Evolutionary conservation across 2,113 vertebrate species (phyloP), one percentile per base, ranked within the genome.

Genomic region (Erythrocercus mccallii): DNA sequence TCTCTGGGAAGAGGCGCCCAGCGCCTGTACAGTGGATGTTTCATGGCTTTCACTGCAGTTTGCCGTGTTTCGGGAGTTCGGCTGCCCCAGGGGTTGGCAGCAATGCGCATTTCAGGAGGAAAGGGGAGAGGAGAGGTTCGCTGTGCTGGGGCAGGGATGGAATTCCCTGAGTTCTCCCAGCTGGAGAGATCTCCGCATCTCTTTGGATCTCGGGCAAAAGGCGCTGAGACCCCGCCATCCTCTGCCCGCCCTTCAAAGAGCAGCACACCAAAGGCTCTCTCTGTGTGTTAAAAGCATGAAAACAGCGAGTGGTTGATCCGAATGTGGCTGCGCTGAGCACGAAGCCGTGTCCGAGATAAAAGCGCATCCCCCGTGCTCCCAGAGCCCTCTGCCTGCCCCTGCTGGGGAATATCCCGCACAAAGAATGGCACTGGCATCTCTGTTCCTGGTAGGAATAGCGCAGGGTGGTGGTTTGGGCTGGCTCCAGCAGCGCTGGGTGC

Each of bases 1-100:
- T 85, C 30, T 10, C 33, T 9, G 51, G 61, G 56, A 48, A n/a
- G 3, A 5, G 12, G 35, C 22, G 5, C 24, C 69, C 4, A 13
- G 0, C 7, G 5, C 15, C 45, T 25, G 10, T 21, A 1, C 2
- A 40, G 25, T 3, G 40, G 58, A 2, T 20, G 4, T 30, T 35
- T 3, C 7, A 0, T 10, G 87, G 30, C 1, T 58, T 17, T 53
- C 24, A 5, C 61, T 31, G 47, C 48, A 9, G 47, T 11, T 31
- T 2, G 5, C 31, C 23, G 21, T 11, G 1, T 8, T 47, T 10
- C 1, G 5, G 16, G 40, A 1, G 71, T 13, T 53, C 70, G 8
- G 66, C 56, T 57, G 48, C 37, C 51, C 54, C 65, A 0, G 0
- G 15, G 0, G 42, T 0, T 14, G 5, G 8, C 60, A 45, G 74